Evolutionary conservation across 2,888 invertebrate species (phyloP).

Genomic region (Octodonta nipae): DNA sequence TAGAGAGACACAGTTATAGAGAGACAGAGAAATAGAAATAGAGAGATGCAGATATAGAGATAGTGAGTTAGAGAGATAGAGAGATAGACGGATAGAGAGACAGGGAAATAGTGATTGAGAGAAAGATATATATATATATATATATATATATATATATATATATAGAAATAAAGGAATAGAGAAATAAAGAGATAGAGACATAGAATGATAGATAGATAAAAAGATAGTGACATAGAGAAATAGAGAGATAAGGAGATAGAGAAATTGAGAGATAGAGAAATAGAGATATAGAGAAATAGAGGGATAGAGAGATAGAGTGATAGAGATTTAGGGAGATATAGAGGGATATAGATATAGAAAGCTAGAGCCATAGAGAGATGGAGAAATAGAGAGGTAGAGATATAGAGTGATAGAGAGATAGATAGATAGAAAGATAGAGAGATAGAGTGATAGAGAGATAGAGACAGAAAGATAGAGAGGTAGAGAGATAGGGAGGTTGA

Average conservation of each 20-base stretch:
- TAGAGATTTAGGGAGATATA: neutral
- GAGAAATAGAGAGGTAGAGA: too few species aligned
- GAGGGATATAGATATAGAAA: neutral
- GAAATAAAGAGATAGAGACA: neutral
- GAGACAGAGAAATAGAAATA: conserved; percentile 1
- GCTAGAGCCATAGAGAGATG: neutral
- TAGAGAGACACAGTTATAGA: too few species aligned
- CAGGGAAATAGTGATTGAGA: neutral
- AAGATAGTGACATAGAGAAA: neutral
- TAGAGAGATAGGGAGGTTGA: too few species aligned
- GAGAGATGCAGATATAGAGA: neutral
- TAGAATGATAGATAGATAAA: neutral
- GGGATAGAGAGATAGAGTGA: neutral
- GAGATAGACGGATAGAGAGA: neutral
- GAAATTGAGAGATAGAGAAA: neutral
- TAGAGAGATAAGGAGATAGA: neutral
- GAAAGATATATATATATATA: too few species aligned
- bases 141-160: too few species aligned
- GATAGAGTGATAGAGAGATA: too few species aligned
- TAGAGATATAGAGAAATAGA: neutral
- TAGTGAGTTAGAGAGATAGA: neutral
- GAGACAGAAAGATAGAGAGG: too few species aligned
- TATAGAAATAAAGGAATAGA: too few species aligned
- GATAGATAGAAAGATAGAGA: too few species aligned
- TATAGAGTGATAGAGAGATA: too few species aligned